These are phyloP conservation scores for Rallus crepitans DNA, from an alignment of 2,797 vertebrate species.

Conservation along the genomic window DNA sequence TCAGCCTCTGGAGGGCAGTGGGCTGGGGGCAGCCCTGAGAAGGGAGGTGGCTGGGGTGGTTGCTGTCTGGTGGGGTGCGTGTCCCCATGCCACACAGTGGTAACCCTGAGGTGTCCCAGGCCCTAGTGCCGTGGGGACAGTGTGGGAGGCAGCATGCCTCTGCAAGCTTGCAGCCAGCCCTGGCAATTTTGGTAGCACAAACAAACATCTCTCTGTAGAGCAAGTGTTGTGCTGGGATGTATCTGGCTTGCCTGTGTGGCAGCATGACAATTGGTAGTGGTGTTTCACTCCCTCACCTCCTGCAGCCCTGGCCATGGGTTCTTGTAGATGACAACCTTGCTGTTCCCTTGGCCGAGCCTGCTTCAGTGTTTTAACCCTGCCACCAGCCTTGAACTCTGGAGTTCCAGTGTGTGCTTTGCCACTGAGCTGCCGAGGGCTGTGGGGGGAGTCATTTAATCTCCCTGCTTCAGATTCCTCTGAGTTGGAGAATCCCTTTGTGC, in stretches of 20 bases:
- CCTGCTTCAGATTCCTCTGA: constrained; percentile 6
- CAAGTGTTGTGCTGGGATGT: no score
- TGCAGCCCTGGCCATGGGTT: neutral
- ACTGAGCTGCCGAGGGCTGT: neutral
- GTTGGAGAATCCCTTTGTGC: constrained; percentile 41
- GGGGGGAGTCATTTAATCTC: neutral
- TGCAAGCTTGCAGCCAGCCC: neutral
- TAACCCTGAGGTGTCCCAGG: neutral
- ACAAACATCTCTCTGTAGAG: neutral
- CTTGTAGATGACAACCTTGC: neutral
- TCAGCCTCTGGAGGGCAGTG: neutral
- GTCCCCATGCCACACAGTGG: neutral
- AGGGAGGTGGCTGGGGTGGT: neutral
- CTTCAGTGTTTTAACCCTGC: neutral
- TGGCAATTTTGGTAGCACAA: neutral
- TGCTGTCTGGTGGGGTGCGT: neutral
- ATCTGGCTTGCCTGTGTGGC: no score
- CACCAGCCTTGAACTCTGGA: neutral
- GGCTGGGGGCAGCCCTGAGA: neutral
- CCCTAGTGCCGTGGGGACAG: neutral
- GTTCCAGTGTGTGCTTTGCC: neutral
- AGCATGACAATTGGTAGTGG: neutral
- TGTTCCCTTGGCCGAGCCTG: fast-evolving
- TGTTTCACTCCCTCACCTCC: neutral
- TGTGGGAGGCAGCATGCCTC: neutral